Evolutionary conservation across 1,140 invertebrate genomes (phyloP).

Genomic region (Limonius californicus): DNA sequence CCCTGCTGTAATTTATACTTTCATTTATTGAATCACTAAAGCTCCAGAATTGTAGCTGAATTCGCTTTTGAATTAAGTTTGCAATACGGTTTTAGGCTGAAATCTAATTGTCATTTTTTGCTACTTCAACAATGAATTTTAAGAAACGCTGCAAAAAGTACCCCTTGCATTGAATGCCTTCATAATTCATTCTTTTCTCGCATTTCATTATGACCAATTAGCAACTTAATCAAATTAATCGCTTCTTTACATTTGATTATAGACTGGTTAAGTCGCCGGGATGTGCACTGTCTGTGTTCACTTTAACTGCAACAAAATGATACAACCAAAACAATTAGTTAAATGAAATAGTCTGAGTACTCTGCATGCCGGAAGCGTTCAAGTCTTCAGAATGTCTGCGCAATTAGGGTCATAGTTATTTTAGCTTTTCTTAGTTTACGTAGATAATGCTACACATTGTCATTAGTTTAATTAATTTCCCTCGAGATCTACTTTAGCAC

Average conservation of each 20-base stretch:
- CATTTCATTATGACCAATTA: too few species aligned
- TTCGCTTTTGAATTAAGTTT: too few species aligned
- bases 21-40: not conserved
- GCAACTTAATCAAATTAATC: not conserved
- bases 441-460: not conserved
- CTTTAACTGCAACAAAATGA: not conserved
- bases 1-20: not conserved
- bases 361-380: not conserved
- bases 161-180: too few species aligned
- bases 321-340: not conserved
- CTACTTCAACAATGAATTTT: too few species aligned
- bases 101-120: too few species aligned
- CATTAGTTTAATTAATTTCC: too few species aligned
- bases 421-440: not conserved
- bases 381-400: not conserved
- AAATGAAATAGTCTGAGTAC: not conserved
- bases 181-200: too few species aligned
- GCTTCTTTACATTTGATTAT: not conserved
- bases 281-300: not conserved
- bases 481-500: too few species aligned
- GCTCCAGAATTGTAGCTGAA: not conserved
- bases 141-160: too few species aligned
- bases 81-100: too few species aligned
- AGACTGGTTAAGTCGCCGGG: not conserved
- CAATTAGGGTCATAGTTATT: not conserved